Percentiles rank a stretch among this genome's conserved stretches.
Evolutionary conservation across 1,140 invertebrate genomes (phyloP).

Genomic region (Metopolophium dirhodum): DNA sequence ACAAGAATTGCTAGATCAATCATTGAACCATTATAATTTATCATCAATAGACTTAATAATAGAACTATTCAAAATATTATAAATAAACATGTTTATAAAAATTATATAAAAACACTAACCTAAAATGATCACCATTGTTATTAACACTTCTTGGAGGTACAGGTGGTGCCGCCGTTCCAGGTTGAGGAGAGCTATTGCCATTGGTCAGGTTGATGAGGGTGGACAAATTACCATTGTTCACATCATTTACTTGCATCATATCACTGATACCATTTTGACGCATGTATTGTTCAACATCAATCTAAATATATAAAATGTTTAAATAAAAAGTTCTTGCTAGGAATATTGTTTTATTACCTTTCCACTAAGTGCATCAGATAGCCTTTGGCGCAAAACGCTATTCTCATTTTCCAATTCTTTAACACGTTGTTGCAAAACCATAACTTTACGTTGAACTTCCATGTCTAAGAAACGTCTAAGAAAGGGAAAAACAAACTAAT

Average conservation of each 20-base stretch:
- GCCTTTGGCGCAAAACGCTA: constrained; percentile 71
- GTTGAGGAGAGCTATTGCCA: constrained; percentile 62
- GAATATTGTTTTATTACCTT: constrained; percentile 59
- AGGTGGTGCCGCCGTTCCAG: constrained; percentile 42
- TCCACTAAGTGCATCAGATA: constrained; percentile 67
- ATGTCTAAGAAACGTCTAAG: constrained; percentile 76
- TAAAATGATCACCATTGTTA: constrained; percentile 46
- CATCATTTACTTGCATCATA: constrained; percentile 65
- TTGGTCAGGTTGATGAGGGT: constrained; percentile 59
- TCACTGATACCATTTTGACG: constrained; percentile 66
- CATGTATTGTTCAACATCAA: constrained; percentile 66
- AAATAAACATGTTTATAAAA: not conserved
- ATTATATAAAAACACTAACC: constrained; percentile 25
- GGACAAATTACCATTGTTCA: constrained; percentile 56
- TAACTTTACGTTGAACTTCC: constrained; percentile 74
- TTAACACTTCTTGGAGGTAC: constrained; percentile 56
- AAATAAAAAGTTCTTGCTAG: not conserved
- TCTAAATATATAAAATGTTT: constrained; percentile 62
- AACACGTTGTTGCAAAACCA: constrained; percentile 77
- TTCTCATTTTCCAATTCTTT: constrained; percentile 77
- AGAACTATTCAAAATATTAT: not conserved
- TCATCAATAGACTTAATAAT: not conserved
- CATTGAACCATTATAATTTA: not conserved
- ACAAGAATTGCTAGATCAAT: not conserved
- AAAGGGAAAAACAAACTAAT: constrained; percentile 32